phyloP scores from a whole-genome alignment of 2,888 invertebrate species.

The Syrphus vitripennis region DNA sequence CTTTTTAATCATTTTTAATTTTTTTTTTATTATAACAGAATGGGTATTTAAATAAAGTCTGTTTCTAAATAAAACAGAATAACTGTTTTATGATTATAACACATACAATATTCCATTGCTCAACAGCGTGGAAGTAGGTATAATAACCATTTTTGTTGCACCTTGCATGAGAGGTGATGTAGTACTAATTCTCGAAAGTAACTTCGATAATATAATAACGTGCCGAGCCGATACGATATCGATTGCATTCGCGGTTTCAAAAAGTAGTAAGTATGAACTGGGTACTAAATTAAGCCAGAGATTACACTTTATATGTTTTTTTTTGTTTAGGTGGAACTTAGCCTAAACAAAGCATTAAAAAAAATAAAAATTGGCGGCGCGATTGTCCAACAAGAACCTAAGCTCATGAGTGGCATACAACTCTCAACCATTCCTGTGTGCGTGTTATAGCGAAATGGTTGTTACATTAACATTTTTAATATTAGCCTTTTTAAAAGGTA shows the following conservation, averaged over 20 bases:
- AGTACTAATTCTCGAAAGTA: neutral
- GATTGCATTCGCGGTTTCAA: neutral
- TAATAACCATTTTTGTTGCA: neutral
- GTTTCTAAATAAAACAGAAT: neutral
- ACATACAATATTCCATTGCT: neutral
- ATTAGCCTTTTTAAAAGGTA: too few relatives aligned
- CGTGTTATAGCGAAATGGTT: too few relatives aligned
- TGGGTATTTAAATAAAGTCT: neutral
- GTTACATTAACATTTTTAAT: too few relatives aligned
- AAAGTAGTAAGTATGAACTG: neutral
- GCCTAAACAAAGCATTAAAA: too few relatives aligned
- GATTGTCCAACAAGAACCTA: too few relatives aligned
- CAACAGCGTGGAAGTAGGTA: too few relatives aligned
- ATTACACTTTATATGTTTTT: neutral
- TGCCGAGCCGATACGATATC: too few relatives aligned
- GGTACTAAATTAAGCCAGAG: neutral
- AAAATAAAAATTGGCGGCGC: too few relatives aligned
- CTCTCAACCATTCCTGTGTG: too few relatives aligned
- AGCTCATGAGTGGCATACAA: too few relatives aligned
- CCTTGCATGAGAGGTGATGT: neutral
- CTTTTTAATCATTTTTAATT: neutral
- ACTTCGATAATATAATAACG: neutral
- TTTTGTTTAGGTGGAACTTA: too few relatives aligned
- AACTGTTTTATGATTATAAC: neutral
- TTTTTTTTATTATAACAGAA: neutral